Evolutionary conservation across 37 sponge, comb jelly and placozoan genomes (phyloP), one percentile per base, ranked within the genome.

Genomic region (Eunapius fragilis): DNA sequence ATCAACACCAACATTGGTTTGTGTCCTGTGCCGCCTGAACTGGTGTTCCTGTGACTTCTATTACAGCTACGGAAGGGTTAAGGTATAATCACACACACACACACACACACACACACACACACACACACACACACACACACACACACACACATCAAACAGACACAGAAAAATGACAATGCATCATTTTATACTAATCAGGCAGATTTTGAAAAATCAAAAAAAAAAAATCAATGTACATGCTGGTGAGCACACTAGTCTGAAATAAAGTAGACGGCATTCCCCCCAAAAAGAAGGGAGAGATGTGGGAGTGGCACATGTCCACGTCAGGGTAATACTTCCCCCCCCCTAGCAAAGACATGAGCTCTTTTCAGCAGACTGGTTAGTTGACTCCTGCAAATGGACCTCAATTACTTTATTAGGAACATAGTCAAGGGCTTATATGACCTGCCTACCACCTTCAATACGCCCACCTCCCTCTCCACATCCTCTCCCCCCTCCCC

Each of bases 391-490:
- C 70, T 90, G 80, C 67, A 90, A 76, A 67, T 81, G 45, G 22
- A 90, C 90, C 74, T 90, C 90, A 31, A 90, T 90, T 69, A 90
- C 90, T 90, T 58, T 45, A 45, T 45, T 17, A 58, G 58, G 41
- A 6, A 4, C 58, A 10, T 17, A 11, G 58, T 58, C 58, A 58
- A 58, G 58, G 58, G 67, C 0, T n/a, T n/a, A n/a, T 24, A 33
- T 26, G 35, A n/a, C 24, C 68, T n/a, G 34, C 5, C 81, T 25
- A 23, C 68, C 71, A 68, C 22, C 32, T 17, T 25, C 32, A 31
- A 68, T 17, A 80, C 80, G 4, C 4, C 17, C 68, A 0, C 68
- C 9, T 70, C 35, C 26, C 69, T 2, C 32, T 14, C 37, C 31
- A 80, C 80, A 50, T 11, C 17, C 68, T 5, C 68, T 30, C 80